Base-by-base conservation (phyloP, 1,140 invertebrate species). In the Platyscapa corneri region DNA sequence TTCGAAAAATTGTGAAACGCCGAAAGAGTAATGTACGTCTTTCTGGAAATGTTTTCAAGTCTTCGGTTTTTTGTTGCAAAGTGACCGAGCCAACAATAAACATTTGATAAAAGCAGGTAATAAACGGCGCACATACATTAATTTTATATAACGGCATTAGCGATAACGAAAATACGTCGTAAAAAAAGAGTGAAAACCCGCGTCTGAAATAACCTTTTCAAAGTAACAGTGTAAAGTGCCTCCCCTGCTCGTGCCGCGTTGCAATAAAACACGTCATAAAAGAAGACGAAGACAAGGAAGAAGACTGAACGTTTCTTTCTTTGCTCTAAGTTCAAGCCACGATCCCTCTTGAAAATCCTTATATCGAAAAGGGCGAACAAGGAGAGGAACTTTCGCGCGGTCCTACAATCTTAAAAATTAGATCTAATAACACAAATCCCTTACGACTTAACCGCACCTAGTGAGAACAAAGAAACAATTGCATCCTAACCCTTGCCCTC, bases 191-290 rank as follows among this genome's bases (percentile, higher is more conserved):
- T 72, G 49, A 72, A 78, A 70, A 75, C 20, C 80, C 46, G 70
- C 23, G 80, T 6, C 32, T 20, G 60, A 34, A 82, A 86, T 82
- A 86, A 82, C 74, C 84, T 77, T 82, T 85, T 81, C 49, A 74
- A 81, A 84, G 75, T 78, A 78, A 84, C 34, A 60, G 83, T 76
- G 84, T 82, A 82, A 82, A 86, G 84, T 86, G 80, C 64, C 79
- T 37, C 27, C 27, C 49, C 23, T 6, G 42, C 37, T 32, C 70
- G 18, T 37, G 20, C 23, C n/a, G 32, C 65, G 83, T 18, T 49
- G 84, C 74, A 86, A 86, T 86, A 86, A 86, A 86, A 86, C 74
- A 82, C 84, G 84, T 85, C 79, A 86, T 86, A 86, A 86, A 86
- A 82, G 70, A 32, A 53, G 12, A 27, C 23, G 82, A 64, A 81